Conservation (phyloP, 2,113 vertebrate genomes). For the Scalopus aquaticus region DNA sequence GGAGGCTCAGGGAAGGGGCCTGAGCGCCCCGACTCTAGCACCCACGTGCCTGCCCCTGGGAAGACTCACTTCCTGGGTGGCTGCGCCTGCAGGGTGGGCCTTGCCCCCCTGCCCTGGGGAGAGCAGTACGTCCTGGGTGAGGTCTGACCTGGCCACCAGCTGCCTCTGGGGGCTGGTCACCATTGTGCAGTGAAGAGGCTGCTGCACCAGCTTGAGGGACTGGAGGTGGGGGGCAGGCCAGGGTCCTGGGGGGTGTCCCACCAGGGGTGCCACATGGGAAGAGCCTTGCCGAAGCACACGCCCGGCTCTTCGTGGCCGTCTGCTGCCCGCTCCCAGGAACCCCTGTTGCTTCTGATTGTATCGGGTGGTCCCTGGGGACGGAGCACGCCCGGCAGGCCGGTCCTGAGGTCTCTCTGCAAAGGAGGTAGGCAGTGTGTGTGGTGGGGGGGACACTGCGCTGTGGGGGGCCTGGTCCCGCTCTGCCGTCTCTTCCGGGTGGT, state of each 20-base stretch:
- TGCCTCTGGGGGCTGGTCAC: conserved; percentile 41
- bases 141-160: conserved; percentile 41
- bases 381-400: neutral
- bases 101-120: conserved; percentile 22
- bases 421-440: conserved; percentile 75
- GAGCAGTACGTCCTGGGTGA: neutral
- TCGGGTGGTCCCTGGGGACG: neutral
- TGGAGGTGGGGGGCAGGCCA: neutral
- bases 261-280: neutral
- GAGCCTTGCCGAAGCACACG: neutral
- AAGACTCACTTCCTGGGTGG: neutral
- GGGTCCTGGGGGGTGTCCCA: neutral
- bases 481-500: neutral
- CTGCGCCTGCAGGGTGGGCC: neutral
- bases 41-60: conserved; percentile 56
- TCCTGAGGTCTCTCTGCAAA: neutral
- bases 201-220: conserved; percentile 32
- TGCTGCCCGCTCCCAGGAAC: neutral
- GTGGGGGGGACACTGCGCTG: conserved; percentile 40
- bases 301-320: neutral
- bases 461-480: neutral
- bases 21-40: conserved; percentile 62
- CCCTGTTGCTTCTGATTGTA: conserved; percentile 13
- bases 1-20: conserved; percentile 60
- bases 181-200: conserved; percentile 33